phyloP scores from a whole-genome alignment of 2,797 vertebrate genomes.

The Diplodus sargus region DNA sequence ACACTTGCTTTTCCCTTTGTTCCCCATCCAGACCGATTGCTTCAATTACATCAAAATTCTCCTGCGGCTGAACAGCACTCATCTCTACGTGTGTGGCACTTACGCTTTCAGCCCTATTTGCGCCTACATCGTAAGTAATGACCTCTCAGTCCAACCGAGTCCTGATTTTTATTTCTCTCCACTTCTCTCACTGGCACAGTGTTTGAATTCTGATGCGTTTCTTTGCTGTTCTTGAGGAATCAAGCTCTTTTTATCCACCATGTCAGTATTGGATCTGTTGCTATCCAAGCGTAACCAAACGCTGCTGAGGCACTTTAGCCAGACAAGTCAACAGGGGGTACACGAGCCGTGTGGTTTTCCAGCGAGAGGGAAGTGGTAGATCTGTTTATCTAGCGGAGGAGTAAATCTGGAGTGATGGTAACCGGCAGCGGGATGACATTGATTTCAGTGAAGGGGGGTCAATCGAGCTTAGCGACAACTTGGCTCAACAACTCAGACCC shows the following conservation, averaged over 20 bases:
- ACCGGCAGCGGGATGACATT: slow-evolving; percentile 58
- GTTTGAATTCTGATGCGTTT: slow-evolving; percentile 17
- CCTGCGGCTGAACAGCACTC: slow-evolving; percentile 91
- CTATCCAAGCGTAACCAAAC: slow-evolving; percentile 52
- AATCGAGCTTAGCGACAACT: slow-evolving; percentile 39
- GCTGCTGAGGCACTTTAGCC: slow-evolving; percentile 63
- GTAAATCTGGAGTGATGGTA: slow-evolving; percentile 55
- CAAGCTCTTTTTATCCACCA: slow-evolving; percentile 33
- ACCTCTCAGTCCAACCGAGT: slow-evolving; percentile 11
- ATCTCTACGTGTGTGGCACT: slow-evolving; percentile 93
- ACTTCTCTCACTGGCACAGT: background rate
- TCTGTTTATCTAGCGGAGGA: slow-evolving; percentile 67
- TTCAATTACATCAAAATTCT: slow-evolving; percentile 98
- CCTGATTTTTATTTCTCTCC: slow-evolving; percentile 9
- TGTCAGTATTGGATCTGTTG: slow-evolving; percentile 54
- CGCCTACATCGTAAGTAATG: slow-evolving; percentile 91
- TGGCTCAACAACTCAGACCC: slow-evolving; percentile 34
- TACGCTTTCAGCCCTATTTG: slow-evolving; percentile 94
- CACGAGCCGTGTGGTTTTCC: slow-evolving; percentile 53
- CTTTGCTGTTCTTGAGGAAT: slow-evolving; percentile 34
- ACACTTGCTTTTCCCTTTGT: slow-evolving; percentile 34
- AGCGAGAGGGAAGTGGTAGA: slow-evolving; percentile 48
- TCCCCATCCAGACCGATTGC: slow-evolving; percentile 90
- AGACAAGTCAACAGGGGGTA: slow-evolving; percentile 61
- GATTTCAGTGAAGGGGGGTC: slow-evolving; percentile 47